Base-by-base conservation (phyloP, 1,140 invertebrate species). In the Drosophila busckii region DNA sequence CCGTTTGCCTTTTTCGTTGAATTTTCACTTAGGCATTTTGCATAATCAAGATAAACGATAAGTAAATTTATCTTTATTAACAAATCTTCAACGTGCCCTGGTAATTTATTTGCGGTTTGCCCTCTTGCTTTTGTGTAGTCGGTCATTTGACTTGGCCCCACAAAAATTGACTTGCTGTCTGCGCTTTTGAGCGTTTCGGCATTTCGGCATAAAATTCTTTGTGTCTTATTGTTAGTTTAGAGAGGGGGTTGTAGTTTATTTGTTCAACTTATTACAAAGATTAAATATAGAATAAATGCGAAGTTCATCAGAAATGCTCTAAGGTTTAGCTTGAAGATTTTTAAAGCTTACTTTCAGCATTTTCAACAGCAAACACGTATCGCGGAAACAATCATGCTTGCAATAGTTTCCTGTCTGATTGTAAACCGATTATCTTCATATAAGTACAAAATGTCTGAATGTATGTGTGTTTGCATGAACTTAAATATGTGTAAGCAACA, bases 31-130 rank as follows among this genome's bases (percentile, higher is more conserved):
- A 80, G 73, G 73, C 73, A 68, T 68, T 80, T 80, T 80, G 73
- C 73, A 80, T 80, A 80, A 80, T 80, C 73, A 80, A 80, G 73
- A 80, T 80, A 80, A 80, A 80, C 73, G 73, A 80, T 80, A 80
- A 80, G 73, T 80, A 78, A 80, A 80, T 80, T 80, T 80, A 80
- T 80, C 73, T 80, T 80, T 80, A 80, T 80, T 80, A 80, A 80
- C 73, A 80, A 80, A 80, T 80, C 73, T 80, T 80, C 60, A 78
- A 78, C 71, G 67, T 78, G 61, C 66, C 66, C 42, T 54, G 34
- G 67, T 71, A 70, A 78, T 78, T 78, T 78, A 78, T 78, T 78
- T 78, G 71, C 54, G 71, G 71, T 70, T 29, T 46, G 25, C 41
- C 68, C 58, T 48, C 49, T 41, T 7, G 20, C 50, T 49, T 31